Evolutionary conservation across 92 coral and sea anemone genomes (phyloP).

Genomic region (Heliopora coerulea): DNA sequence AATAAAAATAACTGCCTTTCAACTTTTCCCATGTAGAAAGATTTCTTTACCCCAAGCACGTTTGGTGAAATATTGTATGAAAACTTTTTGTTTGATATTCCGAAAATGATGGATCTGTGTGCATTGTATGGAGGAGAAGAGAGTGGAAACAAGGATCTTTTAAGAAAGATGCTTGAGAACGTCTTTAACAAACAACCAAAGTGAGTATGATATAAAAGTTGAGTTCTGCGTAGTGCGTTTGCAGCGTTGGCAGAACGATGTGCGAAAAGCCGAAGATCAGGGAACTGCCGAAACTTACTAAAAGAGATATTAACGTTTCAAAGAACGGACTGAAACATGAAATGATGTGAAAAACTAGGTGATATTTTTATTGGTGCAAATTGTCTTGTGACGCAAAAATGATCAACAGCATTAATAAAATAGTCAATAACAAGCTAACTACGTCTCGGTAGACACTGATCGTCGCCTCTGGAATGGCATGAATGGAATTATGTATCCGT

Average conservation of each 20-base stretch:
- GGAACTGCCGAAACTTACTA: slow-evolving; percentile 4
- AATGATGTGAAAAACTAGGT: no score
- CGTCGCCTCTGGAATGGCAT: no score
- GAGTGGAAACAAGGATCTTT: slow-evolving; percentile 58
- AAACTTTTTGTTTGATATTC: slow-evolving; percentile 88
- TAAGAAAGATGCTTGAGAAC: slow-evolving; percentile 83
- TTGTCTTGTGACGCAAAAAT: no score
- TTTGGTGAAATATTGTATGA: slow-evolving; percentile 93
- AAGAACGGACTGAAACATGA: no score
- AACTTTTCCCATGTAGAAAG: slow-evolving; percentile 61
- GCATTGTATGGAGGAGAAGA: slow-evolving; percentile 80
- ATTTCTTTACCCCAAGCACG: slow-evolving; percentile 72
- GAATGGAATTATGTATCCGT: no score
- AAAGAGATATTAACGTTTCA: no score
- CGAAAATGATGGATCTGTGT: slow-evolving; percentile 94
- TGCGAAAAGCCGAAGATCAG: no score
- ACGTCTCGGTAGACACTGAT: no score
- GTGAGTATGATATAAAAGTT: slow-evolving; percentile 51
- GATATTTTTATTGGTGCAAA: no score
- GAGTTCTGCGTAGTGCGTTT: neutral
- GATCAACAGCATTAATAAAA: no score
- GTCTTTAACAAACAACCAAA: slow-evolving; percentile 90
- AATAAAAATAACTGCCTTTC: no score
- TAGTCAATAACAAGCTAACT: no score
- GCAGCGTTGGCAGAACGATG: neutral